phyloP scores from a whole-genome alignment of 2,797 vertebrate species.

The Gymnocypris eckloni region DNA sequence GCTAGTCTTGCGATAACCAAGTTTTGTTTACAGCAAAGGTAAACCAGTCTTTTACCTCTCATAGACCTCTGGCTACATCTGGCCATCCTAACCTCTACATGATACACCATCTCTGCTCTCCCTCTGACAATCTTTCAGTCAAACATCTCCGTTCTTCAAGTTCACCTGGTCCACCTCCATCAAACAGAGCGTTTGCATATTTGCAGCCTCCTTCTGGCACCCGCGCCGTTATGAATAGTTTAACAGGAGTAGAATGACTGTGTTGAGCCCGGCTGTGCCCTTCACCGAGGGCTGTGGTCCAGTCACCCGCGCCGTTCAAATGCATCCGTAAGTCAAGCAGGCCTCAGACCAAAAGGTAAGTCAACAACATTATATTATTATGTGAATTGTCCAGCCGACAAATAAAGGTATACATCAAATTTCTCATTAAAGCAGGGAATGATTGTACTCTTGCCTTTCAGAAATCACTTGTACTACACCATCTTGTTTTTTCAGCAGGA shows the following conservation, averaged over 20 bases:
- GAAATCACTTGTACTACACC: no score
- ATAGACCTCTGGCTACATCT: neutral
- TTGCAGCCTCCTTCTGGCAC: conserved; percentile 66
- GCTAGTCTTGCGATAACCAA: no score
- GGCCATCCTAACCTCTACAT: neutral
- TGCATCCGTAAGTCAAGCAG: conserved; percentile 63
- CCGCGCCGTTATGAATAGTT: conserved; percentile 83
- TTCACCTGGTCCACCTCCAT: neutral
- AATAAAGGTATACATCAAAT: no score
- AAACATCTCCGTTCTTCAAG: neutral
- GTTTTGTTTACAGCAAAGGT: no score
- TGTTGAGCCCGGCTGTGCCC: conserved; percentile 70
- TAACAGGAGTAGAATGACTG: conserved; percentile 79
- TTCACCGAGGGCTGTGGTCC: conserved; percentile 63
- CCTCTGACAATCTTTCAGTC: conserved; percentile 21
- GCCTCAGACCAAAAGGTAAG: conserved; percentile 1
- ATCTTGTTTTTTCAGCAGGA: no score
- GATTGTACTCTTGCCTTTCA: no score
- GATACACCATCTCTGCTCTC: neutral
- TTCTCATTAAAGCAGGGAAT: no score
- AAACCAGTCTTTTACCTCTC: neutral
- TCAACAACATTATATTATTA: no score
- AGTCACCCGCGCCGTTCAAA: conserved; percentile 61
- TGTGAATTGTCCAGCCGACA: no score
- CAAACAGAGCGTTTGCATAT: conserved; percentile 21